A percentile compares a stretch with the other conserved stretches of the same genome.
These are phyloP conservation scores for Fulmarus glacialis DNA, from an alignment of 2,113 vertebrate species.

Conservation along the genomic window DNA sequence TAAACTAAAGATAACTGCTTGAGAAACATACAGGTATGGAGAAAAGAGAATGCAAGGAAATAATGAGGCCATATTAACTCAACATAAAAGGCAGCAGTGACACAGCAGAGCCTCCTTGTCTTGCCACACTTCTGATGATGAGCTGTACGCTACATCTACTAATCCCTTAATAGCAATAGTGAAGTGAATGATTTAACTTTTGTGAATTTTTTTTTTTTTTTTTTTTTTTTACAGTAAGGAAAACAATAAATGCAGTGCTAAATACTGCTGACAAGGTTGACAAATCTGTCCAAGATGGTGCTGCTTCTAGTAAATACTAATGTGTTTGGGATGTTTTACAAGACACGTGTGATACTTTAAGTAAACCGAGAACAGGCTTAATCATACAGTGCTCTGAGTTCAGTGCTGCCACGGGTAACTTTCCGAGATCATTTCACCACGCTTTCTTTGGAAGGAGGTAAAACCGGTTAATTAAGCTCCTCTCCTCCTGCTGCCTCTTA, in stretches of 20 bases:
- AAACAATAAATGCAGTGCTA: neutral
- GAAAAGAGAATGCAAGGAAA: neutral
- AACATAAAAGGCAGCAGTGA: neutral
- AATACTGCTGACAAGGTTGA: neutral
- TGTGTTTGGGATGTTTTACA: neutral
- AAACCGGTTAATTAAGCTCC: neutral
- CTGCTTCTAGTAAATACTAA: neutral
- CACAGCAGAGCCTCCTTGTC: neutral
- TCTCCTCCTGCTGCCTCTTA: neutral
- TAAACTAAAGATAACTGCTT: neutral
- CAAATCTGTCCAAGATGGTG: neutral
- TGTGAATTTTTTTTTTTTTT: neutral
- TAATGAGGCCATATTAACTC: neutral
- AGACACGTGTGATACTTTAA: neutral
- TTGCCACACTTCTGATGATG: neutral
- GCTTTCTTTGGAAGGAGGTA: neutral
- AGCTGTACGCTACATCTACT: neutral
- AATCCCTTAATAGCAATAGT: neutral
- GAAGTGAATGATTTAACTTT: neutral
- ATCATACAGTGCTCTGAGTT: neutral
- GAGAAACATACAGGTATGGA: neutral
- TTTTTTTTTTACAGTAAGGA: neutral
- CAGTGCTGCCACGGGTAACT: neutral
- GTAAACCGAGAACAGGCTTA: neutral
- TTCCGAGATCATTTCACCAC: neutral